These are phyloP conservation scores for Halichoerus grypus DNA, from an alignment of 2,113 vertebrate genomes.

Conservation along the genomic window DNA sequence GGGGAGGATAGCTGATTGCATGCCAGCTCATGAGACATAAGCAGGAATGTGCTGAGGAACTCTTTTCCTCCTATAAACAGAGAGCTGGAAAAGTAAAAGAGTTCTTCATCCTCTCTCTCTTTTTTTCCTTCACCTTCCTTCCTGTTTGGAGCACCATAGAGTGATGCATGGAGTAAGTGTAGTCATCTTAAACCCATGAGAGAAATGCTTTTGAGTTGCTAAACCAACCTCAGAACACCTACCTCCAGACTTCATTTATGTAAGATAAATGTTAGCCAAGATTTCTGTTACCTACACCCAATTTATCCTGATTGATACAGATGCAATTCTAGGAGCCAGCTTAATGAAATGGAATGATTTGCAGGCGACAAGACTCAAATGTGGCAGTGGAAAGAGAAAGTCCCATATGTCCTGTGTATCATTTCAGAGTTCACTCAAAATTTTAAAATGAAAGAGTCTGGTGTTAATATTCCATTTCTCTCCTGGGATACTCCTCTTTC, in stretches of 20 bases:
- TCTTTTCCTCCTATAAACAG: not conserved
- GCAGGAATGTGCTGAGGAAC: not conserved
- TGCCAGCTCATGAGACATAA: not conserved
- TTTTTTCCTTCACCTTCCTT: not conserved
- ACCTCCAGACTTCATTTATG: not conserved
- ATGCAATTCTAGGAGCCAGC: not conserved
- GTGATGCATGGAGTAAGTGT: not conserved
- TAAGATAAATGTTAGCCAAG: not conserved
- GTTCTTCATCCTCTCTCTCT: not conserved
- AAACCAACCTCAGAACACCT: not conserved
- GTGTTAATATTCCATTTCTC: not conserved
- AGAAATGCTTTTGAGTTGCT: not conserved
- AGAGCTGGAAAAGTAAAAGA: not conserved
- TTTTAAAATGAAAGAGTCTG: not conserved
- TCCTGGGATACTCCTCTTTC: not conserved
- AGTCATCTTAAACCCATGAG: not conserved
- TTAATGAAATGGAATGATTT: not conserved
- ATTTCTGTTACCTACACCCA: not conserved
- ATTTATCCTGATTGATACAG: not conserved
- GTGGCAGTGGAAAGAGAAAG: not conserved
- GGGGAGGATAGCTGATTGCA: not conserved
- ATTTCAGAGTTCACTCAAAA: slow-evolving; percentile 30
- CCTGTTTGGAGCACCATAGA: not conserved
- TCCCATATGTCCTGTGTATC: not conserved
- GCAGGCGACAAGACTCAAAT: not conserved